Evolutionary conservation across 1,140 invertebrate species (phyloP).

Genomic region (Brachionus rubens): DNA sequence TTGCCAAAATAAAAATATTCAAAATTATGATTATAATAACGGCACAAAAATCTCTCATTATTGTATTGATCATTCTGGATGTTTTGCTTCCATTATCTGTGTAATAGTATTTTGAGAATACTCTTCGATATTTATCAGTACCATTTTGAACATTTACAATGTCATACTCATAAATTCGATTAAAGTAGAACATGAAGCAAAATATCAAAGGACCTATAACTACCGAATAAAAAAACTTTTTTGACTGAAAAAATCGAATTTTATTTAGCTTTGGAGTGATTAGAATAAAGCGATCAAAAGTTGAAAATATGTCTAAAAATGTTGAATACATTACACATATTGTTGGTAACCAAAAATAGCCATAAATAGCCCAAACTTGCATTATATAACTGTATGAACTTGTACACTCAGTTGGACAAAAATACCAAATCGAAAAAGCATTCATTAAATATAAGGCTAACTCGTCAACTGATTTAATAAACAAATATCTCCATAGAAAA

Average conservation of each 20-base stretch:
- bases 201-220: not conserved
- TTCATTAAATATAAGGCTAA: not conserved
- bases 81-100: not conserved
- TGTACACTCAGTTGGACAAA: not conserved
- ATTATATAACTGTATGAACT: conserved; percentile 9
- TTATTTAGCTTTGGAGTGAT: not conserved
- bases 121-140: not conserved
- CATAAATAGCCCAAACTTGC: not conserved
- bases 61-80: not conserved
- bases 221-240: not conserved
- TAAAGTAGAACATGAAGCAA: not conserved
- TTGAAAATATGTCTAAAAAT: not conserved
- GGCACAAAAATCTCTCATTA: not conserved
- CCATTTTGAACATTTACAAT: not conserved
- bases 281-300: not conserved
- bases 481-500: not conserved
- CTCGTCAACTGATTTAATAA: not conserved
- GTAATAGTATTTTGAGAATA: not conserved
- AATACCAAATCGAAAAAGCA: not conserved
- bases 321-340: not conserved
- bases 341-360: not conserved
- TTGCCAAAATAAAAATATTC: not conserved
- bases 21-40: not conserved
- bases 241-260: not conserved
- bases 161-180: not conserved